Evolutionary conservation across 2,113 vertebrate genomes (phyloP), one percentile per base, ranked within the genome.

Genomic region (Plotosus lineatus): DNA sequence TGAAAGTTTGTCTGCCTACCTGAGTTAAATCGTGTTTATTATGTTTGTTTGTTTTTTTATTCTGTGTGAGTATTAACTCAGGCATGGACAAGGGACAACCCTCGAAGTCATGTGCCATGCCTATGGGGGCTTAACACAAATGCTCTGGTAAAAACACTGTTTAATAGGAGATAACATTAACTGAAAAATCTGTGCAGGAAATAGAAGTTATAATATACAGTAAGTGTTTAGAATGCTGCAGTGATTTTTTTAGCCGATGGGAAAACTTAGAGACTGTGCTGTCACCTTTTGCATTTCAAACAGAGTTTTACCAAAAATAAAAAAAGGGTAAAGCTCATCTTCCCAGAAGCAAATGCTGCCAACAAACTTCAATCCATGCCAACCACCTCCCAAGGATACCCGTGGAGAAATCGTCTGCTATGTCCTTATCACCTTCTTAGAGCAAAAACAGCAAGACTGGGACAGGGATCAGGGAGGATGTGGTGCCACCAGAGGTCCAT

Each of bases 291-390:
- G 56, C 21, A 65, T 50, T 77, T 65, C 44, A 65, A 63, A 77
- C 31, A 3, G 17, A 7, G 8, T n/a, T 50, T 28, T 9, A 51
- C 33, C 46, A 76, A 44, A 26, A 0, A 6, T 7, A 15, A 3
- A 42, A 6, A 26, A 26, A 2, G 7, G 15, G 14, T 28, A 31
- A 79, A 69, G 33, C 50, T 17, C 33, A 23, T 69, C 44, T 69
- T 58, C n/a, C 63, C 48, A 79, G 63, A 69, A 78, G 31, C 31
- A 78, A 79, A 40, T 28, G 8, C 36, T 69, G 77, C 77, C 78
- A 79, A 56, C 8, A 28, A 33, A 71, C 23, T 17, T 38, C 19
- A 15, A n/a, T 23, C 53, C 66, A 71, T 33, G 36, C 40, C 78
- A 72, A 33, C 40, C 38, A 56, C 40, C 53, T 56, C 51, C 65